Evolutionary conservation across 2,797 vertebrate species (phyloP).

Genomic region (Dendrocincla fuliginosa): DNA sequence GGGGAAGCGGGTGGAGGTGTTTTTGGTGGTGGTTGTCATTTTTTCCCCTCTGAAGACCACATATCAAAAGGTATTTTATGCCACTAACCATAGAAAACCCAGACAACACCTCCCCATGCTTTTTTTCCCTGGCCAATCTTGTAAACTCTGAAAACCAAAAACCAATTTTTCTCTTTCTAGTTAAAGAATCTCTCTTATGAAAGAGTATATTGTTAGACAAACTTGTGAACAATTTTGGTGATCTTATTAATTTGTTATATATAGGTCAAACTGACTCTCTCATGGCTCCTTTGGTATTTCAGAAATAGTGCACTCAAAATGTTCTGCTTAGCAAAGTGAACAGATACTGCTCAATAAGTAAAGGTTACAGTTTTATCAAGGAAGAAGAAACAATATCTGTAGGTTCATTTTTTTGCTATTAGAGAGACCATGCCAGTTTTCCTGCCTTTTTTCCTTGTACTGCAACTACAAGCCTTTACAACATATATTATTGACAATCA

Average conservation of each 20-base stretch:
- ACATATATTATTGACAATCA: background rate
- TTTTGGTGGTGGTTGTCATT: background rate
- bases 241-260: background rate
- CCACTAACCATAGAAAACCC: background rate
- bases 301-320: background rate
- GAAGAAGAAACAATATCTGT: background rate
- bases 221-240: background rate
- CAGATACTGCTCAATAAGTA: background rate
- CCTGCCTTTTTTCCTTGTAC: background rate
- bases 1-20: background rate
- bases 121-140: background rate
- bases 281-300: background rate
- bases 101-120: accelerated
- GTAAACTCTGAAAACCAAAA: background rate
- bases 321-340: background rate
- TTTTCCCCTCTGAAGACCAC: background rate
- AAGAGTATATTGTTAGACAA: background rate
- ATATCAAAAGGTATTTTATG: background rate
- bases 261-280: background rate
- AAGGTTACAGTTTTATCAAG: background rate
- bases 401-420: background rate
- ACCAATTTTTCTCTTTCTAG: background rate
- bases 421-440: background rate
- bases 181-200: background rate
- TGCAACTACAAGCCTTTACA: background rate